phyloP scores from a whole-genome alignment of 2,113 vertebrate species.

The Sinocyclocheilus anshuiensis region DNA sequence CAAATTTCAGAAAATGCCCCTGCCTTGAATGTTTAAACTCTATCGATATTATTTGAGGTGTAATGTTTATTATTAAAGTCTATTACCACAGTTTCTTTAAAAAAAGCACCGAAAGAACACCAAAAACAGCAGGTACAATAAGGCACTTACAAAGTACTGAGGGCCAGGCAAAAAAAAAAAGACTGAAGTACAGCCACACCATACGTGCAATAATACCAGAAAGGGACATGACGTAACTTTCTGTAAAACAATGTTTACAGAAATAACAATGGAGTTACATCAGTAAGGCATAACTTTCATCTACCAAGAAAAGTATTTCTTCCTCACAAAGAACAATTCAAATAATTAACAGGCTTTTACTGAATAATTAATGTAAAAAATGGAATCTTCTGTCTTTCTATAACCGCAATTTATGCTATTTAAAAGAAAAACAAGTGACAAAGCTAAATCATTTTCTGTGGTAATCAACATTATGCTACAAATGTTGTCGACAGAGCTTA shows the following conservation, averaged over 20 bases:
- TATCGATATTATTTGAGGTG: background rate
- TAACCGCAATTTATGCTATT: background rate
- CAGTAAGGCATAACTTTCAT: background rate
- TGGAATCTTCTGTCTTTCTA: background rate
- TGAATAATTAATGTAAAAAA: background rate
- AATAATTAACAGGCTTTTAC: background rate
- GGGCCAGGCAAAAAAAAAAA: background rate
- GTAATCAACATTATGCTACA: background rate
- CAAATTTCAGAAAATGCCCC: background rate
- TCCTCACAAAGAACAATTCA: background rate
- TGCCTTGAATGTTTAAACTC: background rate
- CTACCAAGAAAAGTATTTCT: background rate
- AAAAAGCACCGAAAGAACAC: background rate
- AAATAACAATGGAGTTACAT: conserved; percentile 11
- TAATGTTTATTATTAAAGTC: background rate
- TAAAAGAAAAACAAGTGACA: background rate
- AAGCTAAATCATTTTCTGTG: background rate
- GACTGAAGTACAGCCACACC: background rate
- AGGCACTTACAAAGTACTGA: background rate
- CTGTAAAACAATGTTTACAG: conserved; percentile 15
- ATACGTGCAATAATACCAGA: background rate
- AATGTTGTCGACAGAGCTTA: background rate
- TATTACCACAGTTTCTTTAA: background rate
- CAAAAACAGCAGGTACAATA: background rate
- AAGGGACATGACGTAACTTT: conserved; percentile 4